Conservation (phyloP, 2,113 vertebrate species). For the Clarias gariepinus region DNA sequence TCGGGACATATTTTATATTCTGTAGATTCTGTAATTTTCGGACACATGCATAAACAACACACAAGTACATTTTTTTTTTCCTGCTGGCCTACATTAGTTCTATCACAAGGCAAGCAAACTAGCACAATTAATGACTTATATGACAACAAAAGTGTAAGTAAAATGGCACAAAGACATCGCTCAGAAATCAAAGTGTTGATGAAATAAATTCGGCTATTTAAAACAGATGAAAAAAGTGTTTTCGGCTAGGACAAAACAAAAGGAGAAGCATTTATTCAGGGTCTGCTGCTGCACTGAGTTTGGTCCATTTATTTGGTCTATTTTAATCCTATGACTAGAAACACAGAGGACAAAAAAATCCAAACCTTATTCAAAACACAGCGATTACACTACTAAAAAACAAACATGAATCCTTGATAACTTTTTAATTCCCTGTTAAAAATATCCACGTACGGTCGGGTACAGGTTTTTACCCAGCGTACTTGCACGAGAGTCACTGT, state of each 20-base stretch:
- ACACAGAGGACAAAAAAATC: constrained; percentile 48
- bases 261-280: constrained; percentile 22
- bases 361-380: constrained; percentile 45
- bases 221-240: constrained; percentile 31
- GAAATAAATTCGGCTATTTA: constrained; percentile 30
- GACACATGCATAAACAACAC: constrained; percentile 3
- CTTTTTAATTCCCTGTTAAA: constrained; percentile 62
- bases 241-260: constrained; percentile 41
- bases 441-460: constrained; percentile 62
- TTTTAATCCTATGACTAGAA: constrained; percentile 56
- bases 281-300: constrained; percentile 9
- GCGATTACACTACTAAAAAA: constrained; percentile 53
- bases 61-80: neutral
- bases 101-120: constrained; percentile 55
- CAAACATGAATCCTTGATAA: constrained; percentile 64
- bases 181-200: constrained; percentile 24
- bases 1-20: constrained; percentile 49
- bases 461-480: constrained; percentile 57
- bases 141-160: constrained; percentile 6
- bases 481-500: constrained; percentile 75
- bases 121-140: constrained; percentile 20
- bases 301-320: constrained; percentile 64
- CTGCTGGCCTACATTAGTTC: constrained; percentile 2
- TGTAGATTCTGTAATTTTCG: constrained; percentile 21
- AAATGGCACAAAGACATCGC: constrained; percentile 37